Evolutionary conservation across 2,797 vertebrate genomes (phyloP).

Genomic region (Lacerta bilineata): DNA sequence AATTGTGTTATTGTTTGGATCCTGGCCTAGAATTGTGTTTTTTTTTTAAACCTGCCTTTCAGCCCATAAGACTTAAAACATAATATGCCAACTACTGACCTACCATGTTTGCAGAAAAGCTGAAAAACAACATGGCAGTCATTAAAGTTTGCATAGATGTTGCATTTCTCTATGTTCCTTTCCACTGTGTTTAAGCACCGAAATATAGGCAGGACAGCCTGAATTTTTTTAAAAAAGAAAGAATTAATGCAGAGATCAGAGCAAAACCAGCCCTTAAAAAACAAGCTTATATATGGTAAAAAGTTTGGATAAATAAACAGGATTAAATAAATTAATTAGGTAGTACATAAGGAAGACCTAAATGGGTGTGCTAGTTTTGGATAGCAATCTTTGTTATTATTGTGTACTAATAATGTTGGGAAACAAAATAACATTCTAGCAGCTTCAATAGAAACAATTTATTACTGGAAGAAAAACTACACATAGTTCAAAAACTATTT

Average conservation of each 20-base stretch:
- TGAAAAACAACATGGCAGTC: conserved; percentile 83
- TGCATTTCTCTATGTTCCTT: conserved; percentile 89
- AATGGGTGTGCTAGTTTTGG: background rate
- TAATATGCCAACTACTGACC: conserved; percentile 39
- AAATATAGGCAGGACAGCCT: conserved; percentile 92
- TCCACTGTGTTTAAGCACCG: conserved; percentile 87
- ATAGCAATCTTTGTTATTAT: background rate
- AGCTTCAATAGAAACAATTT: background rate
- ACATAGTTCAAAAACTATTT: background rate
- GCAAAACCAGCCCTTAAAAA: background rate
- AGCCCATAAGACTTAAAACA: background rate
- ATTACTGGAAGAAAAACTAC: background rate
- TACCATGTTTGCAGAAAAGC: conserved; percentile 93
- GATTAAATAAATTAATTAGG: background rate
- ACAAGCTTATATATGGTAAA: background rate
- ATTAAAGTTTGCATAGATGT: conserved; percentile 80
- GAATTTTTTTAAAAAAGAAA: conserved; percentile 34
- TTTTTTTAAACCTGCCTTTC: background rate
- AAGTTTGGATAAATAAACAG: background rate
- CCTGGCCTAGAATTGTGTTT: background rate
- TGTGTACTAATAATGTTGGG: background rate
- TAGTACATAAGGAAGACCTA: background rate
- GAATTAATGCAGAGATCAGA: background rate
- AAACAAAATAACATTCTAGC: background rate
- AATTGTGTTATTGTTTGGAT: background rate